phyloP scores from a whole-genome alignment of 2,888 invertebrate genomes.

The Cantharis rufa region DNA sequence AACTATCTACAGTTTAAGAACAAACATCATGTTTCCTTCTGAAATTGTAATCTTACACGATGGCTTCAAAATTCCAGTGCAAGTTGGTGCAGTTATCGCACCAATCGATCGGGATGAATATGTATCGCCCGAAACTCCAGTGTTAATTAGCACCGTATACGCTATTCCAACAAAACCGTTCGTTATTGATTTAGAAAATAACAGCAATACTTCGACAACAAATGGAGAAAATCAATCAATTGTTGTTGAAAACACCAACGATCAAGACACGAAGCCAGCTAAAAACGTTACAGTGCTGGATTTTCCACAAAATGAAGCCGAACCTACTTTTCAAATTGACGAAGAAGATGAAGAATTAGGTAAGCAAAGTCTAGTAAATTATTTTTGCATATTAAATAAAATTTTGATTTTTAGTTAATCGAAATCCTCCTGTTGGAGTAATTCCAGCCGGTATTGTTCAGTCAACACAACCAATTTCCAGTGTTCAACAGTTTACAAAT shows the following conservation, averaged over 20 bases:
- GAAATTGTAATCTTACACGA: slow-evolving; percentile 52
- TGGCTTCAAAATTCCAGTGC: slow-evolving; percentile 52
- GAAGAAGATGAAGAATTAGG: slow-evolving; percentile 52
- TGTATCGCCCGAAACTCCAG: slow-evolving; percentile 49
- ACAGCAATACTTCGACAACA: slow-evolving; percentile 39
- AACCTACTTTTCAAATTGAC: slow-evolving; percentile 45
- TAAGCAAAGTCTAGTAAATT: slow-evolving; percentile 27
- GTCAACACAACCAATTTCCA: slow-evolving; percentile 53
- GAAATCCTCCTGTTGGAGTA: slow-evolving; percentile 51
- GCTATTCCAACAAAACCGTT: slow-evolving; percentile 54
- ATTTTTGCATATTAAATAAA: not conserved
- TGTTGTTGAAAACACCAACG: slow-evolving; percentile 44
- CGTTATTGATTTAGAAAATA: slow-evolving; percentile 40
- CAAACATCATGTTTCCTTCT: slow-evolving; percentile 54
- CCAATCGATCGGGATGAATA: slow-evolving; percentile 48
- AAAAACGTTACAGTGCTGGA: slow-evolving; percentile 48
- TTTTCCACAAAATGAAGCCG: slow-evolving; percentile 48
- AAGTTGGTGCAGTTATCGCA: slow-evolving; percentile 55
- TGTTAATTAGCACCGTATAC: slow-evolving; percentile 52
- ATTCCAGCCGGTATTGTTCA: slow-evolving; percentile 58
- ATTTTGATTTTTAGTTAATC: slow-evolving; percentile 45
- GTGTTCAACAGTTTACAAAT: slow-evolving; percentile 52
- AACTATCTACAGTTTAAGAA: slow-evolving; percentile 50
- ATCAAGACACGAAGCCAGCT: slow-evolving; percentile 35
- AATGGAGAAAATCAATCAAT: slow-evolving; percentile 46